Evolutionary conservation across 1,140 invertebrate genomes (phyloP).

Genomic region (Trichomalopsis sarcophagae): DNA sequence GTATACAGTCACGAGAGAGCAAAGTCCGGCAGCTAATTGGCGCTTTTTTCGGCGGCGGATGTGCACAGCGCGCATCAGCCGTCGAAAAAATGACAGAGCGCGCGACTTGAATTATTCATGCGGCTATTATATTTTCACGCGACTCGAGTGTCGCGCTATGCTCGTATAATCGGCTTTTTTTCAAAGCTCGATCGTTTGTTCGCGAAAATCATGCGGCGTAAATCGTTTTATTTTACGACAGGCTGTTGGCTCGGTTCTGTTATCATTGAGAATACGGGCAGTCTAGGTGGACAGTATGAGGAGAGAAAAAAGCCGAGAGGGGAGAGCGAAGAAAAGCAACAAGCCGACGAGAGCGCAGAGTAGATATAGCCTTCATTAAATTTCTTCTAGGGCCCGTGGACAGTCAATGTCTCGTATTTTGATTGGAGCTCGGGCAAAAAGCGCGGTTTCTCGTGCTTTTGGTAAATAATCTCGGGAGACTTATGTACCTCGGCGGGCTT

Average conservation of each 20-base stretch:
- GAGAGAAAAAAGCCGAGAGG: background rate
- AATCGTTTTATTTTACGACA: conserved; percentile 8
- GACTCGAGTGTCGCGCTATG: background rate
- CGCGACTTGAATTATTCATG: conserved; percentile 28
- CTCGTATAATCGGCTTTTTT: background rate
- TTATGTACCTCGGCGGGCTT: background rate
- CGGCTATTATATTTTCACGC: conserved; percentile 9
- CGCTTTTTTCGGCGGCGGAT: background rate
- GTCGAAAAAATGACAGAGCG: background rate
- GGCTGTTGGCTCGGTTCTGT: background rate
- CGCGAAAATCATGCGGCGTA: background rate
- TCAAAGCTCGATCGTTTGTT: background rate
- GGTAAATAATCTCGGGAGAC: background rate
- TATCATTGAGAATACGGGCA: conserved; percentile 4
- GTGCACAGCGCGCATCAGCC: no score
- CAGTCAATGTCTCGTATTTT: conserved; percentile 29
- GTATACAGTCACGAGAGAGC: background rate
- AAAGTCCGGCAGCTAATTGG: conserved; percentile 37
- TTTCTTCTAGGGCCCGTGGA: background rate
- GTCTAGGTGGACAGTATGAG: background rate
- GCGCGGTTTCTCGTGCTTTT: background rate
- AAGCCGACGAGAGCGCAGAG: background rate
- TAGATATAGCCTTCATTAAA: conserved; percentile 19
- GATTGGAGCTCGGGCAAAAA: background rate
- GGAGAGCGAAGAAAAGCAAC: conserved; percentile 7